Evolutionary conservation across 2,888 invertebrate genomes (phyloP).

Genomic region (Gnatocerus cornutus): DNA sequence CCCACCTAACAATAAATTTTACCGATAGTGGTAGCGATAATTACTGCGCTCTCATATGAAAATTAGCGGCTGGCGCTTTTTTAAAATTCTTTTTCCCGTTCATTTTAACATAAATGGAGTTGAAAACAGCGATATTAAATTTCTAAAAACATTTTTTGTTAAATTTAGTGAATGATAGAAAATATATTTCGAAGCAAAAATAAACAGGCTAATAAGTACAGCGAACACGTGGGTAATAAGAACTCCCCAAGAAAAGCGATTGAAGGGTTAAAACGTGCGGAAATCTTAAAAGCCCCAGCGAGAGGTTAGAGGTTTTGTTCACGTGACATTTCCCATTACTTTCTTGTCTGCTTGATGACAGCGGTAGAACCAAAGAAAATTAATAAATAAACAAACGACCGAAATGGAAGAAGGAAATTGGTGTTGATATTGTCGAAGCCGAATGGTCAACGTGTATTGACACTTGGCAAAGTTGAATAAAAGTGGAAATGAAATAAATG

Average conservation of each 20-base stretch:
- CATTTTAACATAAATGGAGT: no score
- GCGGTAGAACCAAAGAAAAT: constrained; percentile 32
- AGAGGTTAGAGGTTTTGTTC: constrained; percentile 40
- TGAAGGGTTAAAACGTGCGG: constrained; percentile 47
- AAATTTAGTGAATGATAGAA: constrained; percentile 2
- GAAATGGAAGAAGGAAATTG: constrained; percentile 38
- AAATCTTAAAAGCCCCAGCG: constrained; percentile 39
- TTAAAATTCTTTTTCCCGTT: no score
- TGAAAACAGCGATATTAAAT: no score
- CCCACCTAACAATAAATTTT: no score
- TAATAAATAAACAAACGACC: constrained; percentile 44
- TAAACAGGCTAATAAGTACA: constrained; percentile 40
- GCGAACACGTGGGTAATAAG: constrained; percentile 36
- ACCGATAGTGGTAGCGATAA: no score
- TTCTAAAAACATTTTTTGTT: no score
- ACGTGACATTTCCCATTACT: constrained; percentile 42
- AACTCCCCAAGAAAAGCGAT: constrained; percentile 25
- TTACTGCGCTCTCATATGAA: no score
- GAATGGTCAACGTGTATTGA: constrained; percentile 44
- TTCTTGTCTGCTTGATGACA: constrained; percentile 29
- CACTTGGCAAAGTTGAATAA: constrained; percentile 23
- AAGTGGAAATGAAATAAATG: constrained; percentile 46
- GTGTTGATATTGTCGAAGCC: constrained; percentile 42
- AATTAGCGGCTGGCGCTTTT: no score
- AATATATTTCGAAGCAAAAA: background rate